Percentiles rank a stretch among this genome's conserved stretches.
Evolutionary conservation across 1,140 invertebrate genomes (phyloP).

Genomic region (Babylonia areolata): DNA sequence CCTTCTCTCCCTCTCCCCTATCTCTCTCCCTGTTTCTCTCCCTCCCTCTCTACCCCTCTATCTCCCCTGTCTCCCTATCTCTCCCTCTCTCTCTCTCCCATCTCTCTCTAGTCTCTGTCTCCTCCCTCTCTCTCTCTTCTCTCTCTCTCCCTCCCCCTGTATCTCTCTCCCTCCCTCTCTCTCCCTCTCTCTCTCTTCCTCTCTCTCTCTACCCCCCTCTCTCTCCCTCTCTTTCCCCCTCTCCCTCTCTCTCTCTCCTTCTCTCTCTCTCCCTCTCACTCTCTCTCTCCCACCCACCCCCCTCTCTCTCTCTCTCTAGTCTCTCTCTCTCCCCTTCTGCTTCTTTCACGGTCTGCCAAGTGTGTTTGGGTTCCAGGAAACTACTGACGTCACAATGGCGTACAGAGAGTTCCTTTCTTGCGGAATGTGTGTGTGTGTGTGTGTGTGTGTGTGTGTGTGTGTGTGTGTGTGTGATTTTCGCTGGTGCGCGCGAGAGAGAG

Average conservation of each 20-base stretch:
- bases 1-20: neutral
- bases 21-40: neutral
- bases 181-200: neutral
- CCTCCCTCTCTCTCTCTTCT: neutral
- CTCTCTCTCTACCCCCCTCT: neutral
- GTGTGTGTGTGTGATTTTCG: too few relatives aligned
- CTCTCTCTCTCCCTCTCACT: neutral
- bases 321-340: too few relatives aligned
- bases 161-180: neutral
- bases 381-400: too few relatives aligned
- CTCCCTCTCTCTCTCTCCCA: neutral
- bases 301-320: too few relatives aligned
- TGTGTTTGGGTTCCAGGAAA: too few relatives aligned
- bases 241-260: neutral
- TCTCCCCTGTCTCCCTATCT: neutral
- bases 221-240: neutral
- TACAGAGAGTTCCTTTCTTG: too few relatives aligned
- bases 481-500: too few relatives aligned
- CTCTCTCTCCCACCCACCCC: too few relatives aligned
- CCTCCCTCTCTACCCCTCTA: neutral
- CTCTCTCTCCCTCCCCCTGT: neutral
- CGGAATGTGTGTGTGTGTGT: too few relatives aligned
- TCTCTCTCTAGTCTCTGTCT: neutral
- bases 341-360: too few relatives aligned
- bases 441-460: too few relatives aligned